Percentiles rank a stretch among this genome's conserved stretches.
These are phyloP conservation scores for Druon quercuslanigerum DNA, from an alignment of 1,140 invertebrate genomes.

Conservation along the genomic window DNA sequence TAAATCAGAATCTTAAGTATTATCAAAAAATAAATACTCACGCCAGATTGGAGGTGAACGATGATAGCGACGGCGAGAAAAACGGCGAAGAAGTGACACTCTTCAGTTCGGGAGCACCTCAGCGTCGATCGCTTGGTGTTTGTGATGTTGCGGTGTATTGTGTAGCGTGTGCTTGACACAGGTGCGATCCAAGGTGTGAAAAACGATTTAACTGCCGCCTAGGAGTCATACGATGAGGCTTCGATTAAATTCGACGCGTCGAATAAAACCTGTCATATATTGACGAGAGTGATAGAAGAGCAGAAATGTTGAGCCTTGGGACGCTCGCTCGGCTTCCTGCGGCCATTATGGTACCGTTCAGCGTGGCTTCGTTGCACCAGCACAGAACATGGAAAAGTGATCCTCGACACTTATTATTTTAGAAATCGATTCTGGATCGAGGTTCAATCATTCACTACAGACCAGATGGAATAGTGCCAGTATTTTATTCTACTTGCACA, in stretches of 20 bases:
- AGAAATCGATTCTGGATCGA: no score
- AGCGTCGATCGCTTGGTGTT: constrained; percentile 50
- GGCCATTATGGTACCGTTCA: constrained; percentile 49
- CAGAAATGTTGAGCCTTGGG: no score
- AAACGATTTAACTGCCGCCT: constrained; percentile 48
- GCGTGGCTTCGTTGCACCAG: no score
- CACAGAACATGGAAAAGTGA: neutral
- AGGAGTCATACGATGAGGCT: constrained; percentile 44
- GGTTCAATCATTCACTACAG: no score
- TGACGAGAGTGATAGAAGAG: neutral
- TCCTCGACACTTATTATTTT: neutral
- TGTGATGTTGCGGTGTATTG: constrained; percentile 47
- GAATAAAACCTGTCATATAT: constrained; percentile 22
- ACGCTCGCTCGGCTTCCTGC: no score
- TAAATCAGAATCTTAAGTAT: no score
- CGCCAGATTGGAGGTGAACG: neutral
- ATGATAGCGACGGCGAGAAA: constrained; percentile 34
- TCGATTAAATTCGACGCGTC: constrained; percentile 48
- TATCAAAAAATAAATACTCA: neutral
- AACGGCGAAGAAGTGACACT: constrained; percentile 42
- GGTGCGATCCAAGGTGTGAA: constrained; percentile 65
- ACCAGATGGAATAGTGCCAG: no score
- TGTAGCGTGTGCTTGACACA: constrained; percentile 62
- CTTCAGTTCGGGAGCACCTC: constrained; percentile 39
- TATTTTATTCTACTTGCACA: no score